Conservation (phyloP, 2,113 vertebrate genomes). For the Benitochromis conjunctus region DNA sequence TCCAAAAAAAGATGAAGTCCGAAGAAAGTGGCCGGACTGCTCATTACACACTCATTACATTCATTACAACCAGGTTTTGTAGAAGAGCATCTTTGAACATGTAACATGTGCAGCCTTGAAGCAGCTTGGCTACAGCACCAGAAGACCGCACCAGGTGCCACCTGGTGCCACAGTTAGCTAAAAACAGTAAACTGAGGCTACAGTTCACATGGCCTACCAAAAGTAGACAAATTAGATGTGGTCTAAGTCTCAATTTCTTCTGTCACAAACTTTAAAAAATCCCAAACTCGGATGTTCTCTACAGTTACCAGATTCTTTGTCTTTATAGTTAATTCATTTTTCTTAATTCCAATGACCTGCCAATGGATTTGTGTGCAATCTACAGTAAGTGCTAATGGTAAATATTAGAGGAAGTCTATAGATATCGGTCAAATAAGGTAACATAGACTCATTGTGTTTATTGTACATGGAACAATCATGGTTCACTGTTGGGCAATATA, state of each 20-base stretch:
- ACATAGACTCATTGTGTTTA: background rate
- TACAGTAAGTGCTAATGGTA: background rate
- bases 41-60: too few species aligned
- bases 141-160: background rate
- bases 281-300: background rate
- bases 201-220: background rate
- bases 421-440: background rate
- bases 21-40: background rate
- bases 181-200: background rate
- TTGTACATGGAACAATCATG: background rate
- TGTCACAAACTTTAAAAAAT: background rate
- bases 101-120: background rate
- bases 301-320: background rate
- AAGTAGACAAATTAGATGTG: background rate
- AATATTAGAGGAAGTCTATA: background rate
- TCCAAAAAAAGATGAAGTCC: background rate
- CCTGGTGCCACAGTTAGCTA: background rate
- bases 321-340: background rate
- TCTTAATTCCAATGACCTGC: background rate
- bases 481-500: background rate
- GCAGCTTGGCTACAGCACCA: background rate
- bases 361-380: background rate
- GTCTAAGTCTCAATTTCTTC: background rate
- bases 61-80: background rate
- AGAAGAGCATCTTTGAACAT: background rate